Conservation (phyloP, 2,113 vertebrate species). For the Pangasianodon gigas region DNA sequence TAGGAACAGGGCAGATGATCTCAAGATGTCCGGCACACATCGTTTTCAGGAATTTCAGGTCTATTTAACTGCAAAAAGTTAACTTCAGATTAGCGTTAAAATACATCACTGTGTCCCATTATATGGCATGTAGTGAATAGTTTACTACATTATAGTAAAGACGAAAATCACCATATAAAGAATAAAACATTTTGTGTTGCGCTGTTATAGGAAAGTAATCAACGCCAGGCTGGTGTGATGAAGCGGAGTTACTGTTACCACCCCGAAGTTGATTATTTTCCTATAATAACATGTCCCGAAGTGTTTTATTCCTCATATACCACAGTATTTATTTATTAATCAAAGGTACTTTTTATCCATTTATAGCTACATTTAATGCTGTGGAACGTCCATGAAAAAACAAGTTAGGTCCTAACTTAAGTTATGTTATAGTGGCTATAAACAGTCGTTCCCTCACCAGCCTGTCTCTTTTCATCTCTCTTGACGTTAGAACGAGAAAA, state of each 20-base stretch:
- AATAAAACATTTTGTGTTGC: not conserved
- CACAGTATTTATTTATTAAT: too few species aligned
- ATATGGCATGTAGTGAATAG: not conserved
- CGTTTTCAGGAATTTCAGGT: not conserved
- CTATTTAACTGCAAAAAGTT: not conserved
- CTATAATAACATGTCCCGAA: too few species aligned
- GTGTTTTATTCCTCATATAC: too few species aligned
- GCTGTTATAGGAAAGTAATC: not conserved
- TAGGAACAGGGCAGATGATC: slow-evolving; percentile 52
- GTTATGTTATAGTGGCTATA: too few species aligned
- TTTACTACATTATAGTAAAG: not conserved
- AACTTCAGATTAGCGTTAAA: not conserved
- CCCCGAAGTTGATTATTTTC: too few species aligned
- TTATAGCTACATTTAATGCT: too few species aligned
- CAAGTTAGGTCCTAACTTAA: too few species aligned
- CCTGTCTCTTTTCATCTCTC: too few species aligned
- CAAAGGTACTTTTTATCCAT: too few species aligned
- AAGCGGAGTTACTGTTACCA: not conserved
- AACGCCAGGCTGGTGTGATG: not conserved
- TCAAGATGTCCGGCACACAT: not conserved
- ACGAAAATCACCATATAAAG: not conserved
- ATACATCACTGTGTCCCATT: not conserved
- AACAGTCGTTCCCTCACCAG: too few species aligned
- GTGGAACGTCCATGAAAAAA: too few species aligned
- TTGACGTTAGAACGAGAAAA: too few species aligned